Base-by-base conservation (phyloP, 2,113 vertebrate genomes). In the Tychaedon coryphoeus region DNA sequence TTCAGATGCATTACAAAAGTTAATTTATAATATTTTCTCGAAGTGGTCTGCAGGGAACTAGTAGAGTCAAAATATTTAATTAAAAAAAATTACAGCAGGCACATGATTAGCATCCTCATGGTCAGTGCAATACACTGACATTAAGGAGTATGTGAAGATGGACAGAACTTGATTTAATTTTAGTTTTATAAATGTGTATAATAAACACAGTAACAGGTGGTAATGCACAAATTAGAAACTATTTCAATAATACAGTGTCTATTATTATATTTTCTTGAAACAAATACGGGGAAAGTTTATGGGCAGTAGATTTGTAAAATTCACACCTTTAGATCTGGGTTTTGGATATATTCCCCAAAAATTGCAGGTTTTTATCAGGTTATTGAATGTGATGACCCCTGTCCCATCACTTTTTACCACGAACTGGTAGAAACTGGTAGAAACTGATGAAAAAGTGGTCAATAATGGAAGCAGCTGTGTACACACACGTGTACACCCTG, bases 301-400 rank as follows among this genome's bases (percentile, higher is more conserved):
- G 14, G 23, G 19, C 16, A 66, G 33, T 22, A 79, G 40, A 34
- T 92, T 75, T 83, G 48, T 61, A 19, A 7, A 60, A 75, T 16
- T 36, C 18, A 2, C 24, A 12, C 9, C 36, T 65, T 19, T 53
- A 67, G 43, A 40, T 18, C 34, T 43, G 47, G 5, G 18, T 6
- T 88, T 60, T 7, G 1, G 12, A 4, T 8, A 34, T 23, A 9
- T 12, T 13, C 9, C 12, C 9, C 0, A 0, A 12, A 70, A 47
- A n/a, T 4, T 4, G 9, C 34, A 51, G 70, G 12, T 58, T 81
- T 45, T 38, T 29, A 16, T 15, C 16, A 25, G 26, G 26, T n/a
- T 29, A 66, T 25, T 10, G 17, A 51, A n/a, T 18, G 20, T 17
- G 69, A n/a, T 31, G 42, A n/a, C 17, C n/a, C 11, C 47, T 22